Conservation (phyloP, 1,140 invertebrate species). For the Rhagoletis zephyria region DNA sequence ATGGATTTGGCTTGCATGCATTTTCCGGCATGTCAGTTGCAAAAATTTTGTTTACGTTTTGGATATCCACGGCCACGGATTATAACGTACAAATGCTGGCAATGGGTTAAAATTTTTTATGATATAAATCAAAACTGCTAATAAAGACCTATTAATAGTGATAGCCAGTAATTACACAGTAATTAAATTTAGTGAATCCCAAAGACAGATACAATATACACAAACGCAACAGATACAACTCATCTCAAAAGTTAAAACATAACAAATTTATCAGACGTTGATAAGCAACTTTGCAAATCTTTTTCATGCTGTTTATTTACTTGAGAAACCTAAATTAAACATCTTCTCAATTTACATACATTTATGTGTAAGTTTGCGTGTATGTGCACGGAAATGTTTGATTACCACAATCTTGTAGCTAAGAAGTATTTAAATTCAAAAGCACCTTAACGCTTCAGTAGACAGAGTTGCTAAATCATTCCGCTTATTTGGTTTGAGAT, state of each 20-base stretch:
- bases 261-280: conserved; percentile 6
- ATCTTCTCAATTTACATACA: background rate
- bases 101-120: too few relatives aligned
- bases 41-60: too few relatives aligned
- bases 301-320: conserved; percentile 29
- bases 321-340: conserved; percentile 19
- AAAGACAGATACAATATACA: too few relatives aligned
- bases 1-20: too few relatives aligned
- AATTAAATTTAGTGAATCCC: too few relatives aligned
- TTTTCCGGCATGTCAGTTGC: too few relatives aligned
- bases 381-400: background rate
- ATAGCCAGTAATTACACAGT: too few relatives aligned
- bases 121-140: too few relatives aligned
- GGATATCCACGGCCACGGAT: too few relatives aligned
- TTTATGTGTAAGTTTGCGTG: too few relatives aligned
- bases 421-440: background rate
- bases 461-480: conserved; percentile 1
- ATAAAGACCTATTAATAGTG: too few relatives aligned
- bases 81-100: too few relatives aligned
- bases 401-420: background rate
- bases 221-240: background rate
- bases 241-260: conserved; percentile 17
- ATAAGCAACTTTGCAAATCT: conserved; percentile 28
- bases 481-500: conserved; percentile 42
- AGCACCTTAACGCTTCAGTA: conserved; percentile 31